phyloP scores from a whole-genome alignment of 2,797 vertebrate species.

The Pseudomugil gertrudae region DNA sequence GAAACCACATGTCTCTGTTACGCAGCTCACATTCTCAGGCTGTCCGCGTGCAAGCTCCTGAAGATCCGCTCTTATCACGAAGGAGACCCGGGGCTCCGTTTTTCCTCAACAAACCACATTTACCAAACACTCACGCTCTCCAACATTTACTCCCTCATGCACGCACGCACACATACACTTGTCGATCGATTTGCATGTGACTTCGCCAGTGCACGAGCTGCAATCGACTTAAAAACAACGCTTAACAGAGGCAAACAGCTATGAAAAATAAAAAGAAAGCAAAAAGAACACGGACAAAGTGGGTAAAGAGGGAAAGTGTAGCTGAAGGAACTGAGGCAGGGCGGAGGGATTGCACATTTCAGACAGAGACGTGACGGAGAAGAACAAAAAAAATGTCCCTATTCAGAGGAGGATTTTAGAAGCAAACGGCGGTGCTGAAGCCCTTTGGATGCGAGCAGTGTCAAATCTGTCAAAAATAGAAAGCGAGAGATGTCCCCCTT shows the following conservation, averaged over 20 bases:
- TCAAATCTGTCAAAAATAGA: conserved; percentile 67
- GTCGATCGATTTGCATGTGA: conserved; percentile 84
- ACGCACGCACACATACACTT: conserved; percentile 60
- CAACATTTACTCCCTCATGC: conserved; percentile 39
- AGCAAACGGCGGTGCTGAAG: conserved; percentile 63
- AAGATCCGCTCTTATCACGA: conserved; percentile 81
- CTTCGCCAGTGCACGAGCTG: conserved; percentile 81
- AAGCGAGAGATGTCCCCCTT: conserved; percentile 51
- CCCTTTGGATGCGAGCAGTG: conserved; percentile 65
- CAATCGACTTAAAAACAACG: conserved; percentile 80
- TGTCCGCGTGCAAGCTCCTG: conserved; percentile 74
- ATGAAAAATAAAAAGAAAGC: conserved; percentile 42
- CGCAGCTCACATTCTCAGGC: conserved; percentile 57
- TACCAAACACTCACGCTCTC: conserved; percentile 60
- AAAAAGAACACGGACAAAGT: conserved; percentile 81
- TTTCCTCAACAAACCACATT: conserved; percentile 68
- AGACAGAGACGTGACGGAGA: conserved; percentile 71
- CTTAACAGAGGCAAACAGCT: conserved; percentile 73
- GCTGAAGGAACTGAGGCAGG: conserved; percentile 74
- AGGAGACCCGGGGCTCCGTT: conserved; percentile 82
- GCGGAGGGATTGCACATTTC: conserved; percentile 79
- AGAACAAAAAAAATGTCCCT: conserved; percentile 67
- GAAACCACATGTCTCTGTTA: conserved; percentile 49
- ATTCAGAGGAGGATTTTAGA: conserved; percentile 75
- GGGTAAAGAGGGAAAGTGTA: conserved; percentile 75